Evolutionary conservation across 2,113 vertebrate genomes (phyloP).

Genomic region (Peromyscus polionotus): DNA sequence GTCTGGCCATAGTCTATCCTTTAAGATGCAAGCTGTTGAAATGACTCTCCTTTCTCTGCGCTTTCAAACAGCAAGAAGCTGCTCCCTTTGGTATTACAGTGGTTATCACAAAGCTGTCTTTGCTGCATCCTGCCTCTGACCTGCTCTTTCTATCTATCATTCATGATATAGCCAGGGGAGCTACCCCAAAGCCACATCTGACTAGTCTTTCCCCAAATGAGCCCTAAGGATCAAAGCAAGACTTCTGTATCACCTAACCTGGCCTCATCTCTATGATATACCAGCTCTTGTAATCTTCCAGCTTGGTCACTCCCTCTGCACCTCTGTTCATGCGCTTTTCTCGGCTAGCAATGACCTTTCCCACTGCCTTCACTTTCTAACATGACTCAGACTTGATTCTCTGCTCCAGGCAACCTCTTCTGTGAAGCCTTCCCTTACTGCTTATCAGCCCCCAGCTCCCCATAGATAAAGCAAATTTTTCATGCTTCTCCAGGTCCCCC

Average conservation of each 20-base stretch:
- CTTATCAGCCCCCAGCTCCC: not conserved
- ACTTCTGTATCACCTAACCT: not conserved
- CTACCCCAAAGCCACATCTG: not conserved
- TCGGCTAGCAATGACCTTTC: not conserved
- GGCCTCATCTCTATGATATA: not conserved
- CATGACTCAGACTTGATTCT: not conserved
- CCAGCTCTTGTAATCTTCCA: not conserved
- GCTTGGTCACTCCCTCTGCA: not conserved
- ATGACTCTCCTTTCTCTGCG: not conserved
- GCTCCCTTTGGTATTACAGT: not conserved
- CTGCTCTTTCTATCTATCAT: not conserved
- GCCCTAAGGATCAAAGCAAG: not conserved
- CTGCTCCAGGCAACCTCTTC: not conserved
- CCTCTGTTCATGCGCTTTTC: not conserved
- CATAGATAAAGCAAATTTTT: not conserved
- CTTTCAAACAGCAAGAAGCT: not conserved
- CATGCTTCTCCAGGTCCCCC: not conserved
- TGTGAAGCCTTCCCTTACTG: not conserved
- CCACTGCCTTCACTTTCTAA: not conserved
- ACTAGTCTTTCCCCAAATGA: not conserved
- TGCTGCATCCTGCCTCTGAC: not conserved
- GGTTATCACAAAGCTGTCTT: not conserved
- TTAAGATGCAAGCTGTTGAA: not conserved
- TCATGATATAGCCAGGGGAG: not conserved
- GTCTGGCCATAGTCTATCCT: not conserved